Evolutionary conservation across 1,140 invertebrate genomes (phyloP), one percentile per base, ranked within the genome.

Genomic region (Pissodes strobi): DNA sequence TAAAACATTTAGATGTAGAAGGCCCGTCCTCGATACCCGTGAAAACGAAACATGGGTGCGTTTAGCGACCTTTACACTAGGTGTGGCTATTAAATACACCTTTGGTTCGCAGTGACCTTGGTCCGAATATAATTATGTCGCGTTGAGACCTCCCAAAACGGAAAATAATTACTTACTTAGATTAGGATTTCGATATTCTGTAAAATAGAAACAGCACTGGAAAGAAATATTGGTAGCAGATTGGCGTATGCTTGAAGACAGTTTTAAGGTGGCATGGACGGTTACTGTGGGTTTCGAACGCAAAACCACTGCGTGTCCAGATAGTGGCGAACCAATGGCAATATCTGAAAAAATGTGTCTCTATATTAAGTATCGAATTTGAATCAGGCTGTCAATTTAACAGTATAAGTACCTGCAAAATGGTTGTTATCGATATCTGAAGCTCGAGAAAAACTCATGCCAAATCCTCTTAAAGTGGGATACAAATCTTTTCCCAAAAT

Each of bases 391-490:
- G n/a, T n/a, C n/a, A n/a, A n/a, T n/a, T n/a, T n/a, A n/a, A n/a
- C n/a, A n/a, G n/a, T n/a, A n/a, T n/a, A n/a, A 6, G 10, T 66
- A 80, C 79, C 80, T 52, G 69, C 55, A 64, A 80, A 82, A 10
- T 52, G 58, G 68, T 85, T 83, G 1, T 46, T 59, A 63, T 84
- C 81, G 12, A 84, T 68, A 57, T 84, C 83, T 1, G 72, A 63
- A 0, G 78, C 72, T 68, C 79, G 77, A 0, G 81, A 79, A 22
- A 85, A 78, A 27, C 79, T 79, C 9, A 80, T 76, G 6, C 83
- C 83, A 64, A 85, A 84, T 2, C 82, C 83, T 37, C 68, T 71
- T 13, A 83, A 57, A 2, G 39, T 46, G 0, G 60, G 18, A 12
- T 72, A 64, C 45, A 83, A 71, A 39, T 76, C 64, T 55, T 70